Percentiles rank a stretch among this genome's conserved stretches.
Evolutionary conservation across 64 coral and sea anemone species (phyloP).

Genomic region (Montipora foliosa): DNA sequence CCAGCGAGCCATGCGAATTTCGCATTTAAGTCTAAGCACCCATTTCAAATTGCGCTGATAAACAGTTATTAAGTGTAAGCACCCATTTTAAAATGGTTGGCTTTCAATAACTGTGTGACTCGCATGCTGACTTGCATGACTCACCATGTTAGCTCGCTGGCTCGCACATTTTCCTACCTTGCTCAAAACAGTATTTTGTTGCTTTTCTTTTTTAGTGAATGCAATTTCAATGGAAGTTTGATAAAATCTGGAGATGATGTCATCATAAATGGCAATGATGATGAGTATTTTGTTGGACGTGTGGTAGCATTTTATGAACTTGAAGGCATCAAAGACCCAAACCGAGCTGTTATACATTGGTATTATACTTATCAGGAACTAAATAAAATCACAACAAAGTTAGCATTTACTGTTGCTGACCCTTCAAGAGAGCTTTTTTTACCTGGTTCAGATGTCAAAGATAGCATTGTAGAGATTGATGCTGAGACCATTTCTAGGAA

Average conservation of each 20-base stretch:
- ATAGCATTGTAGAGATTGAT: conserved; percentile 29
- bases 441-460: background rate
- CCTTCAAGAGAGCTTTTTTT: conserved; percentile 48
- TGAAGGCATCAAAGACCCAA: conserved; percentile 19
- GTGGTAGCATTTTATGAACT: conserved; percentile 33
- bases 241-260: conserved; percentile 46
- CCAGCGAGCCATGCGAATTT: too few species aligned
- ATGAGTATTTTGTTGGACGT: conserved; percentile 23
- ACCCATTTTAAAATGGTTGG: too few species aligned
- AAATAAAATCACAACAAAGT: background rate
- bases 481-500: conserved; percentile 44
- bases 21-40: too few species aligned
- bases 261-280: conserved; percentile 18
- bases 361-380: conserved; percentile 53
- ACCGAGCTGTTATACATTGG: conserved; percentile 64
- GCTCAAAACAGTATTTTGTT: background rate
- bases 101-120: too few species aligned
- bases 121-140: too few species aligned
- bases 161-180: too few species aligned
- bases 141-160: too few species aligned
- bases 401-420: background rate
- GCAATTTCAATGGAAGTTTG: background rate
- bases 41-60: too few species aligned
- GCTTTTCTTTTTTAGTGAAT: conserved; percentile 20
- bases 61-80: too few species aligned